Percentiles rank a stretch among this genome's conserved stretches.
Conservation (phyloP, 2,797 vertebrate genomes). For the Girardinus metallicus region DNA sequence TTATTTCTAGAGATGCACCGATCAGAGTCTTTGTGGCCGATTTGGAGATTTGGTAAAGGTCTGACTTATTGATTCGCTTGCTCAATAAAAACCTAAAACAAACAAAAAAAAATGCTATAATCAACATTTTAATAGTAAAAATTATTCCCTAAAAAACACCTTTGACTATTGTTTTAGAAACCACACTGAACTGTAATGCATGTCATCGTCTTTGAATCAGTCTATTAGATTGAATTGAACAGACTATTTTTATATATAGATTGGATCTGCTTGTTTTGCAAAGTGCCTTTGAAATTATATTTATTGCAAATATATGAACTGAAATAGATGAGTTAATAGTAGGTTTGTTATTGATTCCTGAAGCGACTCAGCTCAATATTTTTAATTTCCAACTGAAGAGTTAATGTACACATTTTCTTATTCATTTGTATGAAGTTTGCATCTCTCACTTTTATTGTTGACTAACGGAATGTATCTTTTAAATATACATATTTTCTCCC, state of each 20-base stretch:
- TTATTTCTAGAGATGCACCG: background rate
- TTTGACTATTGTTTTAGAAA: background rate
- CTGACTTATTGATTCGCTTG: background rate
- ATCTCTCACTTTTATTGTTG: background rate
- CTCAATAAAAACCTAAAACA: background rate
- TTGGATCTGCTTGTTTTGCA: background rate
- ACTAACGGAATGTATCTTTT: background rate
- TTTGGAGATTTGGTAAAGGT: background rate
- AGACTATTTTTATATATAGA: background rate
- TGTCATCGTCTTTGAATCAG: background rate
- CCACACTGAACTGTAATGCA: background rate
- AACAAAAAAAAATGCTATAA: background rate
- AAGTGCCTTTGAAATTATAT: background rate
- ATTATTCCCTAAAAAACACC: background rate
- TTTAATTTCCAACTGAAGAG: background rate
- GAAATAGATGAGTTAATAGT: background rate
- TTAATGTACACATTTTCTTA: background rate
- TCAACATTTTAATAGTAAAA: background rate
- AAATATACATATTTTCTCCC: background rate
- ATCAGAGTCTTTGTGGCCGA: background rate
- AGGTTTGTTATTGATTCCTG: background rate
- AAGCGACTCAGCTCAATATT: background rate
- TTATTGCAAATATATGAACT: background rate
- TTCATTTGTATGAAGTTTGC: background rate
- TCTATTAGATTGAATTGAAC: background rate